Base-by-base conservation (phyloP, 1,140 invertebrate genomes). In the Belonocnema kinseyi region DNA sequence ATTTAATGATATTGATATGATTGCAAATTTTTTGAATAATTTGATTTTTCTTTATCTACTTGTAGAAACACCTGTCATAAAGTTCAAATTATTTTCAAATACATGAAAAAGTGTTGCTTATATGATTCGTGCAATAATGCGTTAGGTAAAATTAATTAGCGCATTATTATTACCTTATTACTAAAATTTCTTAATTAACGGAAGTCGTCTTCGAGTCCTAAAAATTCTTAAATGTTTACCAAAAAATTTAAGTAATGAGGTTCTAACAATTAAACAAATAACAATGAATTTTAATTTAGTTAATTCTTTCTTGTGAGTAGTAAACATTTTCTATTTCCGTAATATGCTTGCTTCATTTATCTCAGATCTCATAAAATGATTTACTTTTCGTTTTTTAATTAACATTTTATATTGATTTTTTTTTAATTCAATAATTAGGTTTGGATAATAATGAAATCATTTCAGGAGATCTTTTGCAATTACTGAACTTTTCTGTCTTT, bases 121-220 rank as follows among this genome's bases (percentile, higher is more conserved):
- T 66, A 33, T 46, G 40, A 66, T 1, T 66, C 61, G 61, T 66
- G 33, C 33, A 66, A 21, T 66, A 66, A 66, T 46, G 61, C 33
- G 33, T 46, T 66, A 66, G 61, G 33, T 10, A 66, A 66, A 66
- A 66, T 66, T 66, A 66, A 66, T 66, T 66, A 66, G 61, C 61
- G 16, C 61, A 66, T 66, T 66, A 40, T 66, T 66, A 66, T 66
- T 66, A 40, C 26, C 16, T 14, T 21, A 33, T 66, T n/a, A 66
- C 61, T 16, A n/a, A 33, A 16, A 14, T 33, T 40, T 66, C 33
- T 16, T 33, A 33, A 33, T 26, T 33, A 66, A 66, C 26, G n/a
- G 21, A 66, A 66, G 26, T 66, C 61, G 61, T 7, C 61, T 66
- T 66, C 14, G 21, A 26, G 13, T 66, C 16, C 46, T 16, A 16